Percentiles rank a stretch among this genome's conserved stretches.
Evolutionary conservation across 1,140 invertebrate species (phyloP).

Genomic region (Drosophila navojoa): DNA sequence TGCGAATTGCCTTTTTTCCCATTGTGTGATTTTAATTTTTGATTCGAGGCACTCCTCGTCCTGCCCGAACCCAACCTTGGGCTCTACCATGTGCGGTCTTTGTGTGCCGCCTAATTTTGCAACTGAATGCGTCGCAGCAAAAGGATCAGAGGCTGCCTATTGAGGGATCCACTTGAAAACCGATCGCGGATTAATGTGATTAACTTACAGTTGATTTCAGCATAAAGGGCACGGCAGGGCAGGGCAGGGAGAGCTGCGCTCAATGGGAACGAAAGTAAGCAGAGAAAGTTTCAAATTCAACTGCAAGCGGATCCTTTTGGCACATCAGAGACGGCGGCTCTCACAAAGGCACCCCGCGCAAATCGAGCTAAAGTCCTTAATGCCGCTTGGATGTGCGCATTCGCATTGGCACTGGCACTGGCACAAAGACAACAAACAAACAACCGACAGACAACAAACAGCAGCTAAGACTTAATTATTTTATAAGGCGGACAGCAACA

Average conservation of each 20-base stretch:
- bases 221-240: slow-evolving; percentile 17
- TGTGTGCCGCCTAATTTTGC: slow-evolving; percentile 48
- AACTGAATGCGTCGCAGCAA: slow-evolving; percentile 59
- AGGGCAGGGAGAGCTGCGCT: slow-evolving; percentile 15
- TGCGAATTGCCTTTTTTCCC: slow-evolving; percentile 11
- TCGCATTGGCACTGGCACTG: slow-evolving; percentile 30
- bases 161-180: slow-evolving; percentile 67
- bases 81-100: slow-evolving; percentile 26
- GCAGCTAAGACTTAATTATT: slow-evolving; percentile 77
- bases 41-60: slow-evolving; percentile 18
- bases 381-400: slow-evolving; percentile 68
- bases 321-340: slow-evolving; percentile 27
- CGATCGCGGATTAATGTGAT: slow-evolving; percentile 79
- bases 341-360: slow-evolving; percentile 58
- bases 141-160: slow-evolving; percentile 41
- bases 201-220: slow-evolving; percentile 80
- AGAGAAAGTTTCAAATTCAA: slow-evolving; percentile 69
- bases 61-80: background rate
- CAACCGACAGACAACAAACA: slow-evolving; percentile 63
- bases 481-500: slow-evolving; percentile 67
- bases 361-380: slow-evolving; percentile 81
- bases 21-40: slow-evolving; percentile 16
- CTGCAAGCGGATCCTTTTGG: slow-evolving; percentile 35
- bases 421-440: slow-evolving; percentile 68
- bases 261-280: slow-evolving; percentile 29